phyloP scores from a whole-genome alignment of 2,113 vertebrate genomes.

The Amazona guildingii region DNA sequence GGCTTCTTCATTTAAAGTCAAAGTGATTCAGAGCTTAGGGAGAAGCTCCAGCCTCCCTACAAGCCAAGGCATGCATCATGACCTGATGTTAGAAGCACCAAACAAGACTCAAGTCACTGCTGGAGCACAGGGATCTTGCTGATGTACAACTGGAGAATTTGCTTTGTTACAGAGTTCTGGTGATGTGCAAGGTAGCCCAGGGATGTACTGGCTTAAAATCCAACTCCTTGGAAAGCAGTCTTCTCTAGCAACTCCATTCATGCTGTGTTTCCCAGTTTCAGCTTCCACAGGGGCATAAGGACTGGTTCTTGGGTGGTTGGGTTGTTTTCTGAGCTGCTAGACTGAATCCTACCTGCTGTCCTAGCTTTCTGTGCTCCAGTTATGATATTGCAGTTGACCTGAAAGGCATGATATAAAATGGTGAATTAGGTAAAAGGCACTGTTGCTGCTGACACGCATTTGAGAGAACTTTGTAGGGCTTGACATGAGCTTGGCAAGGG shows the following conservation, averaged over 20 bases:
- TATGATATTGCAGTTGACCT: background rate
- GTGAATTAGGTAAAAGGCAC: background rate
- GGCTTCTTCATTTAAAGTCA: background rate
- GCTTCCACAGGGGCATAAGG: background rate
- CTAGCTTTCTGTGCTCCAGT: background rate
- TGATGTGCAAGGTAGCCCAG: background rate
- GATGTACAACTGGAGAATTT: rapidly evolving
- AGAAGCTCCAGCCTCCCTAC: background rate
- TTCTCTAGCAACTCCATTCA: background rate
- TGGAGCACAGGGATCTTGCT: background rate
- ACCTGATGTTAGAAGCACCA: background rate
- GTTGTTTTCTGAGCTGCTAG: background rate
- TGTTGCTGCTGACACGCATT: background rate
- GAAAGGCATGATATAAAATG: background rate
- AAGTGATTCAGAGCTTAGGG: background rate
- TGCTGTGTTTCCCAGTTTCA: background rate
- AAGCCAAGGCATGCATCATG: background rate
- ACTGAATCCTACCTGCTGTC: background rate
- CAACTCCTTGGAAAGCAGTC: background rate
- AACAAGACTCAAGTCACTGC: background rate
- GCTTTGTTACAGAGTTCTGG: background rate
- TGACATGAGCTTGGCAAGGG: background rate
- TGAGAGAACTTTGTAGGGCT: background rate
- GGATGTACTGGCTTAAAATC: background rate
- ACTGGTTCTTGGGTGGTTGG: background rate